Conservation (phyloP, 2,888 invertebrate genomes). For the Rhamnusium bicolor region DNA sequence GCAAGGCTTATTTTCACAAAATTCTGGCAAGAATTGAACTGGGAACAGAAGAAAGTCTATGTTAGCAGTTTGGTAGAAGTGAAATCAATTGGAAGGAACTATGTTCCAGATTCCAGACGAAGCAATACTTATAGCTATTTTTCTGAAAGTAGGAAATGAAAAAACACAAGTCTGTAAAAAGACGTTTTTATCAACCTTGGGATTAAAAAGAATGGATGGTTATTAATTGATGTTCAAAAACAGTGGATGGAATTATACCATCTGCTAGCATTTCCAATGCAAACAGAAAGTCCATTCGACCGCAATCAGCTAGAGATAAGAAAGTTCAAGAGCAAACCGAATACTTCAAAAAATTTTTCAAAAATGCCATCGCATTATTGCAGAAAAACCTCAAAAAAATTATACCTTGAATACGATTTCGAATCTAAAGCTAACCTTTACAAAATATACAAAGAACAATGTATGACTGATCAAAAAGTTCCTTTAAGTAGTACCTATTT, state of each 20-base stretch:
- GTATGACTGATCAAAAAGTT: constrained; percentile 24
- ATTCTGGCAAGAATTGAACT: not conserved
- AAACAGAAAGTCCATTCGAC: not conserved
- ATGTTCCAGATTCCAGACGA: not conserved
- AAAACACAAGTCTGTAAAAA: not conserved
- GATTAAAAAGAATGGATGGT: not conserved
- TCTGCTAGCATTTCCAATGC: not conserved
- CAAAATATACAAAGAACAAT: constrained; percentile 27
- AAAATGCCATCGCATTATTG: not conserved
- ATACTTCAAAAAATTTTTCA: not conserved
- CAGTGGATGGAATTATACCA: not conserved
- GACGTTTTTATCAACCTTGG: not conserved
- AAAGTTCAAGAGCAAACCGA: not conserved
- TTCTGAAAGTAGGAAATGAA: not conserved
- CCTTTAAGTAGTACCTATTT: constrained; percentile 23
- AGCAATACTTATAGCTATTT: not conserved
- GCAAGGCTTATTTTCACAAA: not conserved
- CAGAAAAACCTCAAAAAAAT: not conserved
- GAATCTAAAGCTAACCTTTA: constrained; percentile 35
- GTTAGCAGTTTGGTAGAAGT: not conserved
- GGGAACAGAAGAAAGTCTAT: not conserved
- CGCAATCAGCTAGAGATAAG: not conserved
- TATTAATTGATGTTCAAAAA: not conserved
- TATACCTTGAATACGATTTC: constrained; percentile 2
- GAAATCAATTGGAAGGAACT: not conserved